Evolutionary conservation across 2,888 invertebrate species (phyloP), one percentile per base, ranked within the genome.

Genomic region (Mongoloraphidia duomilia): DNA sequence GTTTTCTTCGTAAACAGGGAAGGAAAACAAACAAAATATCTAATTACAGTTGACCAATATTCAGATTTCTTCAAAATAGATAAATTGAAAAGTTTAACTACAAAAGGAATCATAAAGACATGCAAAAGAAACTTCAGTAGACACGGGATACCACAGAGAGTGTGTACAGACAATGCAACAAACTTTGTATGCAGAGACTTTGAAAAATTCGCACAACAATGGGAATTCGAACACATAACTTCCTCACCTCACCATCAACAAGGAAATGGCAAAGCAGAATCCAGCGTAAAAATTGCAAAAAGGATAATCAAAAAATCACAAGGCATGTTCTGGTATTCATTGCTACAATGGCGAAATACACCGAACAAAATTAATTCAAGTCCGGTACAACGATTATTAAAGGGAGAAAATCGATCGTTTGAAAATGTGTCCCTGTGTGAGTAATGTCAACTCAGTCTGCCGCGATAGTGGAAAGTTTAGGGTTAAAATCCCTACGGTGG

Each of bases 201-300:
- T 36, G 17, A 51, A 34, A 41, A 40, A 35, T 55, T 58, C 44
- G 44, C 54, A 11, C 40, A 43, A 37, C 44, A 50, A 26, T 59
- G 54, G 52, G 52, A 55, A 44, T 55, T 60, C 48, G 46, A 52
- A 9, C 54, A 58, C 41, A 10, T 46, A 11, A 54, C 56, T 3
- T 54, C 54, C 2, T 54, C 57, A 12, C 57, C 58, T 14, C 49
- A 54, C 26, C 52, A 57, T 44, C 54, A 46, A 9, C 41, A 47
- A 42, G 50, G 53, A 33, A 58, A 57, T 49, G 58, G 57, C 4
- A 59, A 58, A 52, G 55, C 55, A 1, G 56, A 58, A 50, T 49
- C 54, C 41, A 51, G 56, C 14, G 58, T 59, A 3, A 57, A 58
- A 47, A 55, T 52, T 12, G 55, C 54, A 14, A 59, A 58, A 41